Evolutionary conservation across 2,113 vertebrate genomes (phyloP).

Genomic region (Chaetorhynchus papuensis): DNA sequence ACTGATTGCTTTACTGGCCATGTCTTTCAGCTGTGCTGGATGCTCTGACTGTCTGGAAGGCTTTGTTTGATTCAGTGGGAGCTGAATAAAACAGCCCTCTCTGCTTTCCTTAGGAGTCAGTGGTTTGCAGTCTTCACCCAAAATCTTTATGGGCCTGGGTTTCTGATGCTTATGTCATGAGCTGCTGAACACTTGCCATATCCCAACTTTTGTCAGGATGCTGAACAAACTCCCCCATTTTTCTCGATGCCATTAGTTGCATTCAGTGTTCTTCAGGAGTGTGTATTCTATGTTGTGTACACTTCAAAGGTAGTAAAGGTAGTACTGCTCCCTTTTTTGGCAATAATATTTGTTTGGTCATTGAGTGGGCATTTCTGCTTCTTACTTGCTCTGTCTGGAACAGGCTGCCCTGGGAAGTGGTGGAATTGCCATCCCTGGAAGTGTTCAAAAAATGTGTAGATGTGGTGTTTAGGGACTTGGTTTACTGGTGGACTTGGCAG

Average conservation of each 20-base stretch:
- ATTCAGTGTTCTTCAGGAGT: neutral
- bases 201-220: neutral
- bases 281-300: fast-evolving
- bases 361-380: neutral
- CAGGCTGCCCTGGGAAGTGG: neutral
- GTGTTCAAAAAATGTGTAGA: neutral
- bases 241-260: neutral
- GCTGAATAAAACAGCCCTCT: neutral
- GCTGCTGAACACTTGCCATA: neutral
- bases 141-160: neutral
- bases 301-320: neutral
- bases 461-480: neutral
- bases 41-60: neutral
- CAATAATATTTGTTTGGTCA: neutral
- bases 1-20: neutral
- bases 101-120: neutral
- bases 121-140: neutral
- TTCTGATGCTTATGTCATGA: neutral
- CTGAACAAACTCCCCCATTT: neutral
- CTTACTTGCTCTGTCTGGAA: neutral
- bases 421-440: neutral
- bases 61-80: neutral
- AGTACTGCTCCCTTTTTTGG: neutral
- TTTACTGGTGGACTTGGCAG: neutral
- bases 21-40: neutral